Evolutionary conservation across 2,797 vertebrate species (phyloP), one percentile per base, ranked within the genome.

Genomic region (Champsocephalus esox): DNA sequence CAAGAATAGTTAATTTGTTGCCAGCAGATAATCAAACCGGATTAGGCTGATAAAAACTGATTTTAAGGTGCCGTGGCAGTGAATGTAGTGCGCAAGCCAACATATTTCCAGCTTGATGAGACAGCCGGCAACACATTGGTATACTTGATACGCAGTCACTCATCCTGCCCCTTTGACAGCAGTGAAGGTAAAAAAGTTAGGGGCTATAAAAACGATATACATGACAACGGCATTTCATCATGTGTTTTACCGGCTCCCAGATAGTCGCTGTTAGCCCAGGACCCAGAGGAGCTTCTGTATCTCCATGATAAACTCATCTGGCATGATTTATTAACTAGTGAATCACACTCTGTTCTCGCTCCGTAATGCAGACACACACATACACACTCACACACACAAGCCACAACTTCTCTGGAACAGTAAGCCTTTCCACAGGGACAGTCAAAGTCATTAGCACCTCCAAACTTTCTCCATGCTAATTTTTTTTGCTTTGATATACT

Each of bases 241-340:
- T 93, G 92, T 83, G 91, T 93, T 91, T 90, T 92, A 92, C 87
- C 92, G 83, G 93, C 93, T 94, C 90, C 91, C 92, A 92, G 93
- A 95, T 93, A 93, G 88, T 91, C 84, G 84, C 91, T 90, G 91
- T 94, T 94, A 94, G 93, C 92, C 90, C 80, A 88, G 82, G 90
- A 95, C 94, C 94, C 94, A 94, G 93, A 95, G 94, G 94, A 94
- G 89, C 90, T 92, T 93, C 94, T 93, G 93, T 94, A 95, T 94
- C 94, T 94, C 92, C 91, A 94, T 91, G 94, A 96, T 95, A 95
- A 95, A 96, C 94, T 96, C 94, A 95, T 94, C 94, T 94, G 94
- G 94, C 94, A 95, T 96, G 95, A 96, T 96, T 96, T 96, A 95
- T 95, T 95, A 95, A 96, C 93, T 91, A 93, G 93, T 93, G 92